Evolutionary conservation across 2,113 vertebrate species (phyloP).

Genomic region (Indicator maculatus): DNA sequence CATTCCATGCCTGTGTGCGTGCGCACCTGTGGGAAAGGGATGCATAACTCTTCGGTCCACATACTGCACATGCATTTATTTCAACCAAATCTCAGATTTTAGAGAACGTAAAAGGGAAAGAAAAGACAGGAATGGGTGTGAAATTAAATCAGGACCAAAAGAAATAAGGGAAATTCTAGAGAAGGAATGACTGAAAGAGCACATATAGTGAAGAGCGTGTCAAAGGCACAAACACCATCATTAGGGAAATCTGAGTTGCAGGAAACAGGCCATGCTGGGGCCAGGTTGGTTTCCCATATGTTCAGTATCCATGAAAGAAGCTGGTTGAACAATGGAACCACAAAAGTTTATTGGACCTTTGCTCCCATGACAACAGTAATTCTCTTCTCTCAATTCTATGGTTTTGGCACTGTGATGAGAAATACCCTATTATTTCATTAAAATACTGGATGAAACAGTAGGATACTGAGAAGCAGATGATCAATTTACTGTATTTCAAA

Average conservation of each 20-base stretch:
- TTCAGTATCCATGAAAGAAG: not conserved
- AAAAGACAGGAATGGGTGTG: not conserved
- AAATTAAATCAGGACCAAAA: not conserved
- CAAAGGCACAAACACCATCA: not conserved
- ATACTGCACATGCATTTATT: not conserved
- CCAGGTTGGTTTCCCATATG: not conserved
- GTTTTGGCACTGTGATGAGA: not conserved
- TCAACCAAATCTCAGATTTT: not conserved
- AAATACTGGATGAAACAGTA: not conserved
- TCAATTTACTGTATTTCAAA: not conserved
- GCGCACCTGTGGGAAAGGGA: not conserved
- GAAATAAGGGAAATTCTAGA: not conserved
- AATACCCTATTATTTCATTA: not conserved
- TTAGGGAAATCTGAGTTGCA: not conserved
- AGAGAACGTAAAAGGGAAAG: not conserved
- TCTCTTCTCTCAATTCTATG: not conserved
- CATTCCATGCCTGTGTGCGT: not conserved
- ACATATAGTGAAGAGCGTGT: not conserved
- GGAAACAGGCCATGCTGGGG: not conserved
- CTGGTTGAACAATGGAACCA: not conserved
- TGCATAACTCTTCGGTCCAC: not conserved
- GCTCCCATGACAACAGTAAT: conserved; percentile 38
- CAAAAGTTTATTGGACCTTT: not conserved
- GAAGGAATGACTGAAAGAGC: not conserved
- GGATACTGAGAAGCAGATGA: not conserved